These are phyloP conservation scores for Mastomys natalensis DNA, from an alignment of 2,113 vertebrate species.

Conservation along the genomic window DNA sequence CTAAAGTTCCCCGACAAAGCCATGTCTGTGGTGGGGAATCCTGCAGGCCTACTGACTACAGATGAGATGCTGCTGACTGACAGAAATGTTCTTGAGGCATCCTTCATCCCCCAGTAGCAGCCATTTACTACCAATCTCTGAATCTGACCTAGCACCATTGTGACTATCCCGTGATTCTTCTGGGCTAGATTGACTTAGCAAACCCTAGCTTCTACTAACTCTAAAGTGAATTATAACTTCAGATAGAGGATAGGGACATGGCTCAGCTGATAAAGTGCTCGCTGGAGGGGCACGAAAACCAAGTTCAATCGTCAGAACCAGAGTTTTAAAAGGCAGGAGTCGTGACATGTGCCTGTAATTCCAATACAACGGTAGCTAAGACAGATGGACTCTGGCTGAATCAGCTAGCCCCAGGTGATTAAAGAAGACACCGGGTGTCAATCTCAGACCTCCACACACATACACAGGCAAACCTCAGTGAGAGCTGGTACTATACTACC, in stretches of 20 bases:
- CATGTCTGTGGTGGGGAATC: background rate
- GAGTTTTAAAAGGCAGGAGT: background rate
- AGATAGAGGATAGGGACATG: background rate
- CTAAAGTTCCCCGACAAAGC: background rate
- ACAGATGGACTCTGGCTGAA: background rate
- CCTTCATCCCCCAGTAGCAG: background rate
- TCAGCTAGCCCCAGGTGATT: background rate
- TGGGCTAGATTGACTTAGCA: background rate
- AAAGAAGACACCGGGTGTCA: background rate
- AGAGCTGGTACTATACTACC: too few species aligned
- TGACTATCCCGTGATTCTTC: background rate
- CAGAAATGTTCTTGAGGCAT: background rate
- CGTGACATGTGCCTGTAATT: background rate
- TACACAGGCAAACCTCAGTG: background rate
- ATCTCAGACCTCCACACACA: background rate
- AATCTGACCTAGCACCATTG: background rate
- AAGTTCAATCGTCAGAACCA: background rate
- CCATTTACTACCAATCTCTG: background rate
- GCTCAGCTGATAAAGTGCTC: background rate
- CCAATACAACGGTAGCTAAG: background rate
- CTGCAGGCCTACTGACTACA: background rate
- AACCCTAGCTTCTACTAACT: background rate
- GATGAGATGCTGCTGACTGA: background rate
- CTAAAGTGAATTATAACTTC: background rate
- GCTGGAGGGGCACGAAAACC: background rate